Evolutionary conservation across 2,797 vertebrate genomes (phyloP), one percentile per base, ranked within the genome.

Genomic region (Lates japonicus): DNA sequence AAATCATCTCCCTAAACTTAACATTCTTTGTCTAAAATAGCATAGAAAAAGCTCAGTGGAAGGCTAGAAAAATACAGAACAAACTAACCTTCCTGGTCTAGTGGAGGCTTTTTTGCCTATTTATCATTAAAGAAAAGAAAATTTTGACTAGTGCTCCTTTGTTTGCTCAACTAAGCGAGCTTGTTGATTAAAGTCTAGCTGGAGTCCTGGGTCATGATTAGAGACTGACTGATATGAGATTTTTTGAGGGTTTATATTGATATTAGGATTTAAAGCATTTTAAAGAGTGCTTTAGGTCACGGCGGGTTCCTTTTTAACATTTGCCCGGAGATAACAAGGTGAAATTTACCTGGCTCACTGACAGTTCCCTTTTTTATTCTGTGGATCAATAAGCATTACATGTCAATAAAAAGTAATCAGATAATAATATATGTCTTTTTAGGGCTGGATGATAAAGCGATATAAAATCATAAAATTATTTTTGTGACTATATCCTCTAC

Each of bases 1-100:
- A 74, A 86, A 77, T 73, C 22, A 83, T 84, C 79, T 64, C 42
- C n/a, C 16, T 77, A 29, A 87, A 82, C 69, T 58, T 80, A 35
- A 64, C 11, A 37, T 41, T 77, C 51, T 65, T 51, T 52, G 37
- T 72, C 33, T 16, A n/a, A 39, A 78, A 42, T 25, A 44, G 61
- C 61, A 35, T 3, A 31, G 41, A 20, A 55, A 78, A 82, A 69
- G 61, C 76, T 85, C 74, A 10, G 70, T 0, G 71, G 70, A 60
- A 57, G 37, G 12, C 16, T 70, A 0, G 9, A 29, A 35, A 72
- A 73, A 19, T 33, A 44, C 41, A 67, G 5, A 60, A 35, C 52
- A 77, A 63, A 42, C 31, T 33, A 62, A 57, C 63, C 48, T 57
- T 51, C 22, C 59, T 54, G 0, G 5, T 46, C 31, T 5, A 9